Conservation (phyloP, 53 echinoderm and acorn worm species). For the Luidia sarsii region DNA sequence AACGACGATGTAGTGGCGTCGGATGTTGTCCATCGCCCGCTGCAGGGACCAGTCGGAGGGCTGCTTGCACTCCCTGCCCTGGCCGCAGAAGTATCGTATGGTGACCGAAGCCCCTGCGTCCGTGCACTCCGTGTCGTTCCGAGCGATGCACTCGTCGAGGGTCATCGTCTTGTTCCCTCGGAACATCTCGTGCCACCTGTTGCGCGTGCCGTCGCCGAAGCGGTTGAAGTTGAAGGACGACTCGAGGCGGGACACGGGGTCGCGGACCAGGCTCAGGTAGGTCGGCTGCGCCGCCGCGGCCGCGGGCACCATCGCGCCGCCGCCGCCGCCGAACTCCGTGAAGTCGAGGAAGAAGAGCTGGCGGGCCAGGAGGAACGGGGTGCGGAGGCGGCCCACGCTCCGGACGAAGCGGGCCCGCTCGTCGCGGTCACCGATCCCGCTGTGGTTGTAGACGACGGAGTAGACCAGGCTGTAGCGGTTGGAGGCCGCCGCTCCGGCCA, state of each 20-base stretch:
- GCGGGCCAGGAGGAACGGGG: conserved; percentile 16
- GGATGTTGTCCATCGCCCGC: conserved; percentile 22
- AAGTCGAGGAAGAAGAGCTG: conserved; percentile 25
- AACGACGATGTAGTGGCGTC: conserved; percentile 1
- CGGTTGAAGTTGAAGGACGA: conserved; percentile 45
- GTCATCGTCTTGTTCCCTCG: conserved; percentile 30
- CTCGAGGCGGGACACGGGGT: conserved; percentile 13
- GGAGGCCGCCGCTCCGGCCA: not conserved
- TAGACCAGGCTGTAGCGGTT: conserved; percentile 35
- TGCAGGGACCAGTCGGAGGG: conserved; percentile 33
- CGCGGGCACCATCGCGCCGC: no score
- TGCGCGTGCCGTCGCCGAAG: conserved; percentile 37
- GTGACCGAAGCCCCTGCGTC: conserved; percentile 50
- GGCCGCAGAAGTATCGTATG: conserved; percentile 87
- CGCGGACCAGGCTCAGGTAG: conserved; percentile 34
- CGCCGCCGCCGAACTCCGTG: conserved; percentile 11
- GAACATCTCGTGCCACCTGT: not conserved
- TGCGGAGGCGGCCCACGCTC: conserved; percentile 2
- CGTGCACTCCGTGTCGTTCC: conserved; percentile 47
- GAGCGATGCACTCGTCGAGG: conserved; percentile 64
- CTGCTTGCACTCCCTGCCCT: conserved; percentile 49
- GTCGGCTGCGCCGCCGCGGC: conserved; percentile 16
- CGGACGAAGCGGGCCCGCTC: not conserved
- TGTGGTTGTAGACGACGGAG: conserved; percentile 21
- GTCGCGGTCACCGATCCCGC: not conserved